Evolutionary conservation across 2,888 invertebrate species (phyloP), one percentile per base, ranked within the genome.

Genomic region (Flexamia atlantica): DNA sequence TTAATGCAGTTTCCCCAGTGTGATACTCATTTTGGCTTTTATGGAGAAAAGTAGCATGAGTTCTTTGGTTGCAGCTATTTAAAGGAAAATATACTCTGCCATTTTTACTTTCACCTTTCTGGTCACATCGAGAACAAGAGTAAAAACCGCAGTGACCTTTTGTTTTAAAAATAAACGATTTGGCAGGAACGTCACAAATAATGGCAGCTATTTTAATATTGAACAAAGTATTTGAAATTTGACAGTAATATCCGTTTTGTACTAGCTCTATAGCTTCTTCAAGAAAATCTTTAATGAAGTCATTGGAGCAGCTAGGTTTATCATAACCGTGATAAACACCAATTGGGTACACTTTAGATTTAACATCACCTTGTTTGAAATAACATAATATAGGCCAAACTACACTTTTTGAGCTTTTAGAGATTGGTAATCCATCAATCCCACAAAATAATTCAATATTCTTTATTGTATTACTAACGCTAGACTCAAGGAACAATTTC

Each of bases 361-460:
- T 53, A 17, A n/a, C 53, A n/a, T 4, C 23, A 30, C 20, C 17
- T 68, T 12, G 23, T 30, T 68, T 68, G 25, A 68, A 68, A 68
- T 30, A 68, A 68, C 68, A 68, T 14, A 68, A 25, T 14, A 68
- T 68, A 17, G 68, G 68, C 68, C 10, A 68, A 30, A 68, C 32
- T 17, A 4, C 12, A 68, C 68, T 68, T 10, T 17, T 68, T 10
- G 10, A 7, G 17, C 68, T 17, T 5, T 68, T 68, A 17, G 68
- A 68, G 23, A 68, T 68, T 5, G 68, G 68, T 12, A 68, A 25
- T 12, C 68, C 68, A 17, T 68, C 68, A 30, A 68, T 68, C 5
- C 68, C 68, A n/a, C 9, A 10, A 68, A 68, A 68, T 68, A 68
- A 7, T 23, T 68, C 68, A 68, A 68, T 68, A 68, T 28, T 68